Base-by-base conservation (phyloP, 2,113 vertebrate species). In the Acrocephalus kingi region DNA sequence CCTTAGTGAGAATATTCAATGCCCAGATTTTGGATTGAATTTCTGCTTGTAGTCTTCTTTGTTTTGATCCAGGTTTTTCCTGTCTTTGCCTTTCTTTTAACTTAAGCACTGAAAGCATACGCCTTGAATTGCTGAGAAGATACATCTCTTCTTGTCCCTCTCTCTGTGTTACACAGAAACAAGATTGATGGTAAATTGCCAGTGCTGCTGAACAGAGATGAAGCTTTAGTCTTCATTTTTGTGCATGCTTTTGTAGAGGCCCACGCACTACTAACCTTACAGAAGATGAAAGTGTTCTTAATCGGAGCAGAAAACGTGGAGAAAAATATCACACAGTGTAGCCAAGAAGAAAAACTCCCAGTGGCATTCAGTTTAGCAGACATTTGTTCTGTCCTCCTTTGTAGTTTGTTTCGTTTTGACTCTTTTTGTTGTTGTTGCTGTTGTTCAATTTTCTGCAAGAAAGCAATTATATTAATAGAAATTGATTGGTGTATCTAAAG, bases 221-320 rank as follows among this genome's bases (percentile, higher is more conserved):
- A 52, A 95, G 52, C 56, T 94, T 94, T 72, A 86, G 75, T 88
- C 82, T 94, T 96, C 90, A 68, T 96, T 92, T 86, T 35, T 92
- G 87, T 88, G 78, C 28, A 45, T 28, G 75, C 61, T 92, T 94
- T 78, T 92, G 76, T 86, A 59, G 48, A 68, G 76, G 48, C 85
- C 91, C 79, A 95, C 7, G 5, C 79, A 63, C 79, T 75, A 23
- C 72, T 63, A 78, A n/a, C 88, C 64, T 89, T 55, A 77, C 37
- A 72, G 85, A 84, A 90, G 90, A 97, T 94, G 76, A 96, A 94
- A 96, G 3, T 56, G 31, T 43, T 94, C 92, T 94, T 95, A 96
- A 96, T 81, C n/a, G 0, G 90, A 94, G 93, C 88, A 84, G 83
- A 96, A 96, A 96, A 94, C 1, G 0, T 64, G 84, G 56, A 94